Evolutionary conservation across 2,797 vertebrate genomes (phyloP).

Genomic region (Enteromius mattozi): DNA sequence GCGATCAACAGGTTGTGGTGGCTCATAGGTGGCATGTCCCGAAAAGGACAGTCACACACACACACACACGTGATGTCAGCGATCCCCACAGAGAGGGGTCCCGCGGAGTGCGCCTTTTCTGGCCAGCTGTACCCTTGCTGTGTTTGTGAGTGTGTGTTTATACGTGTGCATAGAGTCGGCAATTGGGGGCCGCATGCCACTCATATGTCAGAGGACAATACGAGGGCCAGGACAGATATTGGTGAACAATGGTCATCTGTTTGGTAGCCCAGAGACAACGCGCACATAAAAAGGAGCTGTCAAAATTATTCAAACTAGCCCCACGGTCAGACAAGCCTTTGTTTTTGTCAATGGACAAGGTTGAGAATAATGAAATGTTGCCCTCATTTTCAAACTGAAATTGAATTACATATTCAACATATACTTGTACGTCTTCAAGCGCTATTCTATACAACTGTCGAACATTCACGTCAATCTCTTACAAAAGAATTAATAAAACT

Average conservation of each 20-base stretch:
- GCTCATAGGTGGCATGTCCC: constrained; percentile 56
- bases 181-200: constrained; percentile 60
- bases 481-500: constrained; percentile 43
- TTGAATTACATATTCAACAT: constrained; percentile 44
- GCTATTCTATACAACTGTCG: constrained; percentile 32
- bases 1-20: constrained; percentile 55
- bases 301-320: constrained; percentile 65
- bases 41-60: constrained; percentile 43
- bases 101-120: constrained; percentile 50
- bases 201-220: constrained; percentile 66
- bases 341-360: constrained; percentile 57
- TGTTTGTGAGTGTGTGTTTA: constrained; percentile 42
- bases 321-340: constrained; percentile 58
- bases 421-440: constrained; percentile 42
- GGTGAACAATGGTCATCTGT: constrained; percentile 70
- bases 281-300: constrained; percentile 66
- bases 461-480: constrained; percentile 37
- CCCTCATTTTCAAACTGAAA: constrained; percentile 52
- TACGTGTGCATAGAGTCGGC: constrained; percentile 47
- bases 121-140: constrained; percentile 58
- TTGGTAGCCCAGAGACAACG: constrained; percentile 60
- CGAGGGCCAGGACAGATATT: constrained; percentile 63
- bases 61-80: constrained; percentile 50
- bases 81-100: constrained; percentile 51
- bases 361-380: constrained; percentile 53